Conservation (phyloP, 2,797 vertebrate genomes). For the Sarcoramphus papa region DNA sequence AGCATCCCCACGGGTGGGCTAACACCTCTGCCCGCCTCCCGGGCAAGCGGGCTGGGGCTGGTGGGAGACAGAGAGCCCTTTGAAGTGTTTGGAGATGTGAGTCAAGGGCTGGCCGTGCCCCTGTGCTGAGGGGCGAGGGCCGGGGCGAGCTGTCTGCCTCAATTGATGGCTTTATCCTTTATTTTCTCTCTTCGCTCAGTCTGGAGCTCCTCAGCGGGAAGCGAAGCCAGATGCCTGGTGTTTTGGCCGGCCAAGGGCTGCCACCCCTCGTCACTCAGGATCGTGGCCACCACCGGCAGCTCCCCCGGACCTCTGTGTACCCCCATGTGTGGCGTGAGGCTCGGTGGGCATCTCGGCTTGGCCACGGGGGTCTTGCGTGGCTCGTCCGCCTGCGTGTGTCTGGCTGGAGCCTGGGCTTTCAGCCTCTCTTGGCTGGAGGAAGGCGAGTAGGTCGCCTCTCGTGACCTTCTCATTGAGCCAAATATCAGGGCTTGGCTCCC, state of each 20-base stretch:
- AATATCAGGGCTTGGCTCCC: neutral
- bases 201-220: neutral
- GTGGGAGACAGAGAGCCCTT: slow-evolving; percentile 31
- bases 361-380: rapidly evolving
- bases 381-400: rapidly evolving
- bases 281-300: rapidly evolving
- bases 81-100: neutral
- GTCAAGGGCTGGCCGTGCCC: neutral
- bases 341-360: rapidly evolving
- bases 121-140: neutral
- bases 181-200: neutral
- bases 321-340: rapidly evolving
- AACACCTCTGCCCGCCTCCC: neutral
- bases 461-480: neutral
- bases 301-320: rapidly evolving
- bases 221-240: neutral
- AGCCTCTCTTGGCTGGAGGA: neutral
- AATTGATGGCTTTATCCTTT: neutral
- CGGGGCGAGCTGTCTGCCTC: neutral
- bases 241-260: rapidly evolving
- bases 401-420: neutral
- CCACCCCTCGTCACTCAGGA: neutral
- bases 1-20: neutral
- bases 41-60: neutral
- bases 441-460: neutral